Base-by-base conservation (phyloP, 2,888 invertebrate genomes). In the Drosophila robusta region DNA sequence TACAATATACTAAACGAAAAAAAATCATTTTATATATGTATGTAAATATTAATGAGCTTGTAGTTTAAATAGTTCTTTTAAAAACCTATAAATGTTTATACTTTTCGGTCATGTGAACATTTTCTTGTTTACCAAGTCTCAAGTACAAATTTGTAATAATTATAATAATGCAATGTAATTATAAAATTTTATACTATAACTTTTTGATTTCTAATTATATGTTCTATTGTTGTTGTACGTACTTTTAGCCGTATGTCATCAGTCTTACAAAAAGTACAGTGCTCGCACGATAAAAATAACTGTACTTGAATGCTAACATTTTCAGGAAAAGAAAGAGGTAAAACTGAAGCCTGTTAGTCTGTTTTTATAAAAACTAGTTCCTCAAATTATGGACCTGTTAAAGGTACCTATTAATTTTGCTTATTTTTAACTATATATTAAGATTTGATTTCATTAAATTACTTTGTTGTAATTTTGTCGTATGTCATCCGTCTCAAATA, bases 201-300 rank as follows among this genome's bases (percentile, higher is more conserved):
- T 34, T 44, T 60, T 18, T 12, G 4, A 18, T 9, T 58, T 24
- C 61, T 44, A 36, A 44, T 26, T 60, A 44, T 60, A 60, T 18
- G 6, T 8, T 18, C 18, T 12, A 18, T 18, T 44, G 34, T 14
- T 60, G 32, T 44, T 44, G 26, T 61, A 60, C 44, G 22, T 44
- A 6, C 11, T 39, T 34, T 8, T 6, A 34, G 16, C 11, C n/a
- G 6, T 7, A 34, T 14, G 6, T 58, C 34, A 18, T 44, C 11
- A 8, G 34, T 24, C 41, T 51, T 3, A 12, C 4, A 24, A 41
- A 26, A 51, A 22, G 39, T 9, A 41, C 52, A 22, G 41, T 52
- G 39, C 41, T 9, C 9, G 5, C 29, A 11, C 32, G 11, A 12
- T 34, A 34, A 34, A 4, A 12, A 34, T 1, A 34, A 12, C 12